These are phyloP conservation scores for Clepsis dumicolana DNA, from an alignment of 2,888 invertebrate species.

Conservation along the genomic window DNA sequence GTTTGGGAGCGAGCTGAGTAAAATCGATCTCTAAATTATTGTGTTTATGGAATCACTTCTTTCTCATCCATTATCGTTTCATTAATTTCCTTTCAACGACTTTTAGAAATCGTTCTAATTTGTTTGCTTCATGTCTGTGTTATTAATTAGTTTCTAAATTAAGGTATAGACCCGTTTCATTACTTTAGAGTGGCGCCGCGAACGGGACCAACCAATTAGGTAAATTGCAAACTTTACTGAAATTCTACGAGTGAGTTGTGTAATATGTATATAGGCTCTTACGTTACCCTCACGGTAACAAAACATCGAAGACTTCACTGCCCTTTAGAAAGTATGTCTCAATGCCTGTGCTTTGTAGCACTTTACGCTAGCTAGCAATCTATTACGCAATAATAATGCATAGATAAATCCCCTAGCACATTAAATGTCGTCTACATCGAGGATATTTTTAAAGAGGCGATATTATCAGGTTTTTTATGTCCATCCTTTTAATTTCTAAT, in stretches of 20 bases:
- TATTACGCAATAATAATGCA: background rate
- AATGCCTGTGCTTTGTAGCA: too few species aligned
- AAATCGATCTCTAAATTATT: background rate
- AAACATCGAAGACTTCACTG: too few species aligned
- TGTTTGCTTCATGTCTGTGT: background rate
- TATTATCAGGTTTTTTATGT: slow-evolving; percentile 55
- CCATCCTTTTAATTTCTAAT: slow-evolving; percentile 74
- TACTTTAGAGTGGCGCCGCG: background rate
- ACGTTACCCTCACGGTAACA: too few species aligned
- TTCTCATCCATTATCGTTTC: background rate
- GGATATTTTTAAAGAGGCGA: slow-evolving; percentile 40
- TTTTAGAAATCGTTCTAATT: background rate
- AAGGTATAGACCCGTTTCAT: background rate
- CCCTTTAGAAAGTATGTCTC: too few species aligned
- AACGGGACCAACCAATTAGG: background rate
- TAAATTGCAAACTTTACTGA: background rate
- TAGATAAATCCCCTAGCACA: background rate
- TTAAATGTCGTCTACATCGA: slow-evolving; percentile 9
- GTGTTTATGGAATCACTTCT: background rate
- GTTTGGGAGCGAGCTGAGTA: background rate
- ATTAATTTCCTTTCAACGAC: background rate
- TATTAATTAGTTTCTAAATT: background rate
- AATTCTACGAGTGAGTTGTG: background rate
- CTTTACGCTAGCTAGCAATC: background rate
- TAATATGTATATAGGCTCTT: background rate